These are phyloP conservation scores for Netelia fuscicornis DNA, from an alignment of 2,888 invertebrate species.

Conservation along the genomic window DNA sequence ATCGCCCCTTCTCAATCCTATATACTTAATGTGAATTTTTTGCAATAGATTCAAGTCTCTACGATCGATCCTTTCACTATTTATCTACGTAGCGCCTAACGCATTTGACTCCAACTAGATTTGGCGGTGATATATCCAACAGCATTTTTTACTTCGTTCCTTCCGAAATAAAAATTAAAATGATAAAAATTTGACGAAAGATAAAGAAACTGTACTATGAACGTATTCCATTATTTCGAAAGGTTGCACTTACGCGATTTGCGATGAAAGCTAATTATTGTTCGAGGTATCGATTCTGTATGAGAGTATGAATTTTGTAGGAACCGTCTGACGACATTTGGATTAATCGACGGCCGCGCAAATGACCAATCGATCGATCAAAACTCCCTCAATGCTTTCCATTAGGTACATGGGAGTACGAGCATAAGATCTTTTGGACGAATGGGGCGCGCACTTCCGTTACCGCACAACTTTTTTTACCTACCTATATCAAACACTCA, in stretches of 20 bases:
- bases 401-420: background rate
- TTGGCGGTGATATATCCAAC: constrained; percentile 36
- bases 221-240: constrained; percentile 32
- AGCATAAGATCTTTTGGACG: too few species aligned
- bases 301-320: constrained; percentile 25
- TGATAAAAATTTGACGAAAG: background rate
- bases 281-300: background rate
- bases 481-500: too few species aligned
- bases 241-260: constrained; percentile 3
- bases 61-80: constrained; percentile 76
- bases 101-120: constrained; percentile 46
- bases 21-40: constrained; percentile 59
- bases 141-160: background rate
- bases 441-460: background rate
- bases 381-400: background rate
- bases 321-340: constrained; percentile 9
- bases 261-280: constrained; percentile 8
- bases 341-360: constrained; percentile 51
- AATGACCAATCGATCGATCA: constrained; percentile 51
- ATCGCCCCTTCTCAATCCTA: constrained; percentile 3
- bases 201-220: background rate
- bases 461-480: too few species aligned
- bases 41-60: constrained; percentile 67
- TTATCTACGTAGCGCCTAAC: constrained; percentile 62
- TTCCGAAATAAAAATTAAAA: constrained; percentile 14